A percentile compares a stretch with the other conserved stretches of the same genome.
Conservation (phyloP, 1,140 invertebrate species). For the Drosophila grimshawi region DNA sequence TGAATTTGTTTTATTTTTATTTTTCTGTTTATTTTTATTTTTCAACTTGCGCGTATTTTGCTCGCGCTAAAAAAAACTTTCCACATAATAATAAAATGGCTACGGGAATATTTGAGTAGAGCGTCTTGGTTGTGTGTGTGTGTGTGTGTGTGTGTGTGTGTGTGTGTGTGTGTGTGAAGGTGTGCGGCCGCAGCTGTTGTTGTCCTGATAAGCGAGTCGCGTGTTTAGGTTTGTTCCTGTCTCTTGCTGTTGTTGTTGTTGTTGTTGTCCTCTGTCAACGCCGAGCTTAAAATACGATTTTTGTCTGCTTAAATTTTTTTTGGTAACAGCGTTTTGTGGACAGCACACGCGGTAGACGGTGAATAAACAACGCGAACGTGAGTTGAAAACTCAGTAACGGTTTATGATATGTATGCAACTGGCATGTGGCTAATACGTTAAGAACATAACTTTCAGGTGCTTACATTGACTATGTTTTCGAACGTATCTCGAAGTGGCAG, state of each 20-base stretch:
- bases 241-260: constrained; percentile 42
- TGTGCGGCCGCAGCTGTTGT: constrained; percentile 64
- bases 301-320: constrained; percentile 62
- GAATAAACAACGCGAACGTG: constrained; percentile 30
- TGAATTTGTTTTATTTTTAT: constrained; percentile 67
- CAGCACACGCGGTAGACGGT: constrained; percentile 63
- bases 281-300: constrained; percentile 40
- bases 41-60: constrained; percentile 9
- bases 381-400: constrained; percentile 18
- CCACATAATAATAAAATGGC: constrained; percentile 81
- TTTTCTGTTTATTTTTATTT: constrained; percentile 48
- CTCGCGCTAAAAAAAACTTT: constrained; percentile 66
- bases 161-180: constrained; percentile 28
- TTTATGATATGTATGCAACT: constrained; percentile 22
- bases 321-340: constrained; percentile 47
- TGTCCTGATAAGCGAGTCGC: constrained; percentile 66
- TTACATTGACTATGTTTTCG: constrained; percentile 19
- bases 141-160: constrained; percentile 13
- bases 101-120: constrained; percentile 70
- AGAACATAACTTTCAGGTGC: constrained; percentile 16
- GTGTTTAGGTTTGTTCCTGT: constrained; percentile 50
- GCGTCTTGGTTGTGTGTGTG: constrained; percentile 62
- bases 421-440: constrained; percentile 22
- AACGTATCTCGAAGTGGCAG: background rate
- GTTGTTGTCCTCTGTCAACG: constrained; percentile 57